Percentiles rank a stretch among this genome's conserved stretches.
Evolutionary conservation across 2,113 vertebrate species (phyloP).

Genomic region (Sminthopsis crassicaudata): DNA sequence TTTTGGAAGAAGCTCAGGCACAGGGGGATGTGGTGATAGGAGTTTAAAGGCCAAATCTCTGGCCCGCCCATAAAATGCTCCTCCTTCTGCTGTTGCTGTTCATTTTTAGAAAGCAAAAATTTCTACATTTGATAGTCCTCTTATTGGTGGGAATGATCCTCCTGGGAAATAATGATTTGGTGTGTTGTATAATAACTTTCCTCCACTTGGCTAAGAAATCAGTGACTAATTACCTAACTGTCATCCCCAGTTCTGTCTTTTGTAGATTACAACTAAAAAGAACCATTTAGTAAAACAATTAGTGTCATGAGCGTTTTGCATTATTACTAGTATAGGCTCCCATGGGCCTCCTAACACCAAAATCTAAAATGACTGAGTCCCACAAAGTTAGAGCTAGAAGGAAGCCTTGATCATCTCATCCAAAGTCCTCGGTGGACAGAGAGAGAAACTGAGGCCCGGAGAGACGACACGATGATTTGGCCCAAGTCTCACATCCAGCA

Average conservation of each 20-base stretch:
- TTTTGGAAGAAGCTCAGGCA: background rate
- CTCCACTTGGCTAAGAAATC: conserved; percentile 63
- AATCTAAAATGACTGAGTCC: conserved; percentile 44
- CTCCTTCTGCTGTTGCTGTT: conserved; percentile 8
- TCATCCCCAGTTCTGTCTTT: conserved; percentile 62
- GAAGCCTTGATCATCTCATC: background rate
- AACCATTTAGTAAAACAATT: conserved; percentile 78
- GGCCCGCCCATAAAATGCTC: background rate
- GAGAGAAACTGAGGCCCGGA: background rate
- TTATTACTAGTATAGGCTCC: conserved; percentile 62
- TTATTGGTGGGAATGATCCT: conserved; percentile 72
- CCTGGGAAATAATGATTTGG: conserved; percentile 70
- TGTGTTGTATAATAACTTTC: conserved; percentile 64
- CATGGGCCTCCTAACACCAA: conserved; percentile 45
- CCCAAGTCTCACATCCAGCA: background rate
- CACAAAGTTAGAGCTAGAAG: background rate
- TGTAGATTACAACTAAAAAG: conserved; percentile 65
- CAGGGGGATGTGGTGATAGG: background rate
- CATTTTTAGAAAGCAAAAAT: conserved; percentile 42
- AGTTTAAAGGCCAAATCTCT: background rate
- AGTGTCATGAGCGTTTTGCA: conserved; percentile 59
- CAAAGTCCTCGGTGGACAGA: background rate
- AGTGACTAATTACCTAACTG: conserved; percentile 71
- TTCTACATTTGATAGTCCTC: conserved; percentile 38
- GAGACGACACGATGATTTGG: background rate